Conservation (phyloP, 2,888 invertebrate genomes). For the Neocrepidodera transversa region DNA sequence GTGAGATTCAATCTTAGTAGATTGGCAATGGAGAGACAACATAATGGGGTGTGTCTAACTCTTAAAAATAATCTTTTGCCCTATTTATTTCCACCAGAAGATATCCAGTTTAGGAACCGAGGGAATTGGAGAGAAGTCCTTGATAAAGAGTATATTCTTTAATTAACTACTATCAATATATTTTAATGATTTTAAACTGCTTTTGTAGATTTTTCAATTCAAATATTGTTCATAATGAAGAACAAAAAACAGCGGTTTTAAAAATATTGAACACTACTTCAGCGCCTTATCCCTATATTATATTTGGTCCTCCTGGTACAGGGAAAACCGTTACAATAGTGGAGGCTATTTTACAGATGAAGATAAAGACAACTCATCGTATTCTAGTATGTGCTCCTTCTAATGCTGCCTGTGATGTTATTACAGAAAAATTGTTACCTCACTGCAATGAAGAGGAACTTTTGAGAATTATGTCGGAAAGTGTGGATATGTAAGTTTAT, state of each 20-base stretch:
- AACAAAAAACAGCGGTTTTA: constrained; percentile 71
- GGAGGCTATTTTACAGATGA: constrained; percentile 69
- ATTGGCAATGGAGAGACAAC: constrained; percentile 61
- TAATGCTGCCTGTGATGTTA: constrained; percentile 76
- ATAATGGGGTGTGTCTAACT: constrained; percentile 57
- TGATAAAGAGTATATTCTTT: not conserved
- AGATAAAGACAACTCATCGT: constrained; percentile 54
- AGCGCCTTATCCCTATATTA: constrained; percentile 75
- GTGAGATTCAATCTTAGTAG: constrained; percentile 62
- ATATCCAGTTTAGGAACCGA: not conserved
- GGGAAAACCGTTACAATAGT: constrained; percentile 78
- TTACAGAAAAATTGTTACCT: constrained; percentile 60
- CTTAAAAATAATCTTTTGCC: constrained; percentile 36
- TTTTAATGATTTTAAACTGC: constrained; percentile 6
- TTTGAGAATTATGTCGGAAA: constrained; percentile 61
- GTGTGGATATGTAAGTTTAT: constrained; percentile 56
- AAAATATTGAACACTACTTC: constrained; percentile 71
- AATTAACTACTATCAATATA: too few relatives aligned
- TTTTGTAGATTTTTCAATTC: constrained; percentile 54
- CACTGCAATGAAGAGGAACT: constrained; percentile 51
- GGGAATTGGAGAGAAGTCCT: not conserved
- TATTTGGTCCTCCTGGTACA: constrained; percentile 89
- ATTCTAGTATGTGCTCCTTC: constrained; percentile 74
- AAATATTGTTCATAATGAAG: constrained; percentile 63
- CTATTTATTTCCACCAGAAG: constrained; percentile 47